These are phyloP conservation scores for Erpornis zantholeuca DNA, from an alignment of 2,113 vertebrate genomes.

Conservation along the genomic window DNA sequence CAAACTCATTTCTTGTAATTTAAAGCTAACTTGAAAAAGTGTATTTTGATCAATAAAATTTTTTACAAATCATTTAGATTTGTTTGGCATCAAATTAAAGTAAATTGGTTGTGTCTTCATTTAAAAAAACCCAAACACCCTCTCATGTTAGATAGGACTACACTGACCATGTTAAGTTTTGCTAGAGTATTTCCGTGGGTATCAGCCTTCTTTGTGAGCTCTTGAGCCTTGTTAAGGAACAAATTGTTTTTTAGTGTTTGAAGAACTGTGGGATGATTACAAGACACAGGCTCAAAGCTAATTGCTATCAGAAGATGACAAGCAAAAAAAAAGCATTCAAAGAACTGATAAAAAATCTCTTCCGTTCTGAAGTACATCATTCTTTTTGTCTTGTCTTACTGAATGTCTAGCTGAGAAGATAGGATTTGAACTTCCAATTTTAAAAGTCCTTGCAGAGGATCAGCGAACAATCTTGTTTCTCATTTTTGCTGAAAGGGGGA, in stretches of 20 bases:
- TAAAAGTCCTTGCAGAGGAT: neutral
- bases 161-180: neutral
- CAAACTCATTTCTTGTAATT: neutral
- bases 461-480: neutral
- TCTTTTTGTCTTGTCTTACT: neutral
- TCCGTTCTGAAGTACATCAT: neutral
- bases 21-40: neutral
- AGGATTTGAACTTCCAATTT: neutral
- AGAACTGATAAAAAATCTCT: neutral
- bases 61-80: neutral
- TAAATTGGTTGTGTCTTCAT: neutral
- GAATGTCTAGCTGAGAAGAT: neutral
- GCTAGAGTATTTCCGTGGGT: neutral
- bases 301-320: neutral
- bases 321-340: neutral
- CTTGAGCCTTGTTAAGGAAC: neutral
- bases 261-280: neutral
- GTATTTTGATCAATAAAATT: neutral
- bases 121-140: neutral
- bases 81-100: neutral
- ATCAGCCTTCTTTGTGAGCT: neutral
- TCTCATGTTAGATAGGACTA: neutral
- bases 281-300: neutral
- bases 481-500: neutral
- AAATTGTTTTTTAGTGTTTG: neutral